Percentiles rank a stretch among this genome's conserved stretches.
Evolutionary conservation across 2,888 invertebrate species (phyloP).

Genomic region (Nematopogon swammerdamellus): DNA sequence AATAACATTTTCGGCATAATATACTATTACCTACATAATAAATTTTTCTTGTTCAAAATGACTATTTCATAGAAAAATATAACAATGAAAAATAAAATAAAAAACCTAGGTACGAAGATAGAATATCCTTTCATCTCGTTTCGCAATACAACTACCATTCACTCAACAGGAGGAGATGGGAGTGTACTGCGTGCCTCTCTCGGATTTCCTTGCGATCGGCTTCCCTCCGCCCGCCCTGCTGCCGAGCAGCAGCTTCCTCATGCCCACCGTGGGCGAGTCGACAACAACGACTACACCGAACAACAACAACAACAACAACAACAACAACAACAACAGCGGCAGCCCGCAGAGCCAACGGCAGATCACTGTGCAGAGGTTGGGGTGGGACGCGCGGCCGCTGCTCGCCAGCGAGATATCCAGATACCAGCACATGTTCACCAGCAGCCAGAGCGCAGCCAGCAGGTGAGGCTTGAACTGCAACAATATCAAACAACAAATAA

Average conservation of each 20-base stretch:
- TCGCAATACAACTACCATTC: no score
- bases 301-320: no score
- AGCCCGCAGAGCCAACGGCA: constrained; percentile 34
- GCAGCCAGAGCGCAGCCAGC: constrained; percentile 13
- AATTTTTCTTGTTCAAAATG: no score
- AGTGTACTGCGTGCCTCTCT: constrained; percentile 40
- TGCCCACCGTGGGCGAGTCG: constrained; percentile 20
- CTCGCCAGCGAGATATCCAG: constrained; percentile 49
- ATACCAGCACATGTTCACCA: constrained; percentile 42
- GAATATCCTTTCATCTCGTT: no score
- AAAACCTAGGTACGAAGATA: no score
- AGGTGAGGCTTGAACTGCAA: not conserved
- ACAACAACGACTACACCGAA: constrained; percentile 18
- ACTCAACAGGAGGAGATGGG: constrained; percentile 45
- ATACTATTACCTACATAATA: no score
- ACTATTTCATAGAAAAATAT: no score
- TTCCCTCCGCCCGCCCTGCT: constrained; percentile 22
- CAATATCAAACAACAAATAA: not conserved
- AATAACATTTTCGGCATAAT: no score
- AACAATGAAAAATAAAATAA: no score
- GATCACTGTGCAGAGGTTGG: constrained; percentile 56
- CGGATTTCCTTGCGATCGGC: constrained; percentile 37
- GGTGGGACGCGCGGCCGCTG: constrained; percentile 53
- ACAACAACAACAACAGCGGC: constrained; percentile 17
- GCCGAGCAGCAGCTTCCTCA: constrained; percentile 18